Conservation (phyloP, 2,888 invertebrate species). For the Periphyllus acericola region DNA sequence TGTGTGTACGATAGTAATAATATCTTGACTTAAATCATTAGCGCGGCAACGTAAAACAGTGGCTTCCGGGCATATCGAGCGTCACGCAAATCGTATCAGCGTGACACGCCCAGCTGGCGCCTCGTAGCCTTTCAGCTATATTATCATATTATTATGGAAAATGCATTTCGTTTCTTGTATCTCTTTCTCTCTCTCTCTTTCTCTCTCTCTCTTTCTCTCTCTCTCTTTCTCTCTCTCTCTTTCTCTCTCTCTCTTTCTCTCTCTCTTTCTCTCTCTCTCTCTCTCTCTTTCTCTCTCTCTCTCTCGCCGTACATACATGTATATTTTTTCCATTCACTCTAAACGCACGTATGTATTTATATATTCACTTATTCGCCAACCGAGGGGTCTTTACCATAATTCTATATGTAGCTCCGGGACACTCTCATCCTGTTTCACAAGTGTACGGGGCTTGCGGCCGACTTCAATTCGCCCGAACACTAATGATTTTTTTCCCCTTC, state of each 20-base stretch:
- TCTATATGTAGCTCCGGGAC: background rate
- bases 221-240: background rate
- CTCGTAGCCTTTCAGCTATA: constrained; percentile 25
- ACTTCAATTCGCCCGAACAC: background rate
- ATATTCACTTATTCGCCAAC: background rate
- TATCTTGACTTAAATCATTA: background rate
- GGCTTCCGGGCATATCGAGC: constrained; percentile 41
- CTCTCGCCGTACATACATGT: background rate
- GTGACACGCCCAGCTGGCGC: constrained; percentile 22
- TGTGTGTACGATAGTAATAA: background rate
- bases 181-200: background rate
- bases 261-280: background rate
- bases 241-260: background rate
- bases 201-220: background rate
- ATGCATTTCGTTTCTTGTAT: constrained; percentile 20
- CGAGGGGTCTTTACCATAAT: constrained; percentile 15
- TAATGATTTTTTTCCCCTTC: constrained; percentile 7
- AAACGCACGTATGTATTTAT: background rate
- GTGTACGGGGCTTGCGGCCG: background rate
- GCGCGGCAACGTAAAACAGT: background rate
- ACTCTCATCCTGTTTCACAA: background rate
- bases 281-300: background rate
- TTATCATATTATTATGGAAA: constrained; percentile 43
- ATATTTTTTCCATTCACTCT: background rate
- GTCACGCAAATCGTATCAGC: constrained; percentile 44